Percentiles rank a stretch among this genome's conserved stretches.
phyloP scores from a whole-genome alignment of 2,888 invertebrate species.

The Ctena decussata region DNA sequence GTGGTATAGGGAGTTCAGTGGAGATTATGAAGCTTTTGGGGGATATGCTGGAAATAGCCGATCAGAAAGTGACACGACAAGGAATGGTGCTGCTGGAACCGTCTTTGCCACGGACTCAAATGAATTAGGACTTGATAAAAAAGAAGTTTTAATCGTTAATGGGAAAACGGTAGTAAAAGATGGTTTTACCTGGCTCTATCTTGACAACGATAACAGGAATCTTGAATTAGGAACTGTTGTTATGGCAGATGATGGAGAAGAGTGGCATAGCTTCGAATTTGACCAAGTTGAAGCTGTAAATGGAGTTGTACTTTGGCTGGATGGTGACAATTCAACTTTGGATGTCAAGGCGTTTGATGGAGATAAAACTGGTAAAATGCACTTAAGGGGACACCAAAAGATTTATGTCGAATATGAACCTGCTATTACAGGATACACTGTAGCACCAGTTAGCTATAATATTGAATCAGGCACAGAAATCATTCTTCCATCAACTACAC shows the following conservation, averaged over 20 bases:
- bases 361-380: constrained; percentile 76
- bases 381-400: constrained; percentile 66
- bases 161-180: constrained; percentile 57
- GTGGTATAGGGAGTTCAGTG: constrained; percentile 74
- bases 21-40: constrained; percentile 70
- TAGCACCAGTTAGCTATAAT: constrained; percentile 79
- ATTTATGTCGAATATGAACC: constrained; percentile 74
- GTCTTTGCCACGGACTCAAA: constrained; percentile 72
- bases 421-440: constrained; percentile 74
- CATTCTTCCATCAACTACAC: constrained; percentile 72
- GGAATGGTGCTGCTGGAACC: constrained; percentile 74
- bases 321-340: constrained; percentile 64
- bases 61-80: constrained; percentile 45
- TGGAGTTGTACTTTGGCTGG: constrained; percentile 73
- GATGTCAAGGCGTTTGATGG: constrained; percentile 76
- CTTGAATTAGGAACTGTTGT: constrained; percentile 72
- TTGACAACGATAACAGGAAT: constrained; percentile 79
- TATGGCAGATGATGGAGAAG: constrained; percentile 59
- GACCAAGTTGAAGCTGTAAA: constrained; percentile 73
- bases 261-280: constrained; percentile 65
- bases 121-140: constrained; percentile 53
- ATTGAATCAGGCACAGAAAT: constrained; percentile 72
- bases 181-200: constrained; percentile 67
- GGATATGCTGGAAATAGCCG: constrained; percentile 61
- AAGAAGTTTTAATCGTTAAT: constrained; percentile 57